phyloP scores from a whole-genome alignment of 2,113 vertebrate genomes.

The Haemorhous mexicanus region DNA sequence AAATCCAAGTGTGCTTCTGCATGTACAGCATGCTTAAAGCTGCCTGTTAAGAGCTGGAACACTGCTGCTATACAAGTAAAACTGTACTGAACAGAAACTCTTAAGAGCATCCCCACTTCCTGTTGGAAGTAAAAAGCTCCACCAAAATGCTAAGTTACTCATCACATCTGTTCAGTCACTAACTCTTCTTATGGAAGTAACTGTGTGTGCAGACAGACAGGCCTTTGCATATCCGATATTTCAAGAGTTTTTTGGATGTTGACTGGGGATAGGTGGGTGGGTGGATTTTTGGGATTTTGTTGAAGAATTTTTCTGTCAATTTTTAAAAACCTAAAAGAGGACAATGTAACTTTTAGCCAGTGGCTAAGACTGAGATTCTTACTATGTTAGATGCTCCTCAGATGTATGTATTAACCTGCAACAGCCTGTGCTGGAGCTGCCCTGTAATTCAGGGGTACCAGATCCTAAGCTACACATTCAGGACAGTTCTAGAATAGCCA shows the following conservation, averaged over 20 bases:
- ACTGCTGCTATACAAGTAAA: not conserved
- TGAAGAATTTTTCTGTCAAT: no score
- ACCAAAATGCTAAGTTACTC: not conserved
- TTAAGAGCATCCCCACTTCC: not conserved
- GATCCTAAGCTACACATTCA: not conserved
- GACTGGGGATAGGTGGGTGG: accelerated
- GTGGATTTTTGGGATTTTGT: not conserved
- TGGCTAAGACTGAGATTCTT: not conserved
- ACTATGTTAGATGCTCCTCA: not conserved
- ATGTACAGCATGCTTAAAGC: not conserved
- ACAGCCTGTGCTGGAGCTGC: not conserved
- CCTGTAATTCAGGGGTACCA: not conserved
- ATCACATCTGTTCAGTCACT: not conserved
- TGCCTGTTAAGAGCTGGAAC: not conserved
- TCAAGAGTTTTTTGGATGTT: accelerated
- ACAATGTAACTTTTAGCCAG: not conserved
- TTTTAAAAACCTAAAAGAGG: not conserved
- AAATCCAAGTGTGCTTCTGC: not conserved
- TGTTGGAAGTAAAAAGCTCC: not conserved
- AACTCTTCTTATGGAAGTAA: not conserved
- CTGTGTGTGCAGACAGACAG: not conserved
- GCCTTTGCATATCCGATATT: not conserved
- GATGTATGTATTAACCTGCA: accelerated
- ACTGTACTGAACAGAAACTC: not conserved
- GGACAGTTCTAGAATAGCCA: accelerated